Evolutionary conservation across 2,888 invertebrate genomes (phyloP), one percentile per base, ranked within the genome.

Genomic region (Chloroclysta siterata): DNA sequence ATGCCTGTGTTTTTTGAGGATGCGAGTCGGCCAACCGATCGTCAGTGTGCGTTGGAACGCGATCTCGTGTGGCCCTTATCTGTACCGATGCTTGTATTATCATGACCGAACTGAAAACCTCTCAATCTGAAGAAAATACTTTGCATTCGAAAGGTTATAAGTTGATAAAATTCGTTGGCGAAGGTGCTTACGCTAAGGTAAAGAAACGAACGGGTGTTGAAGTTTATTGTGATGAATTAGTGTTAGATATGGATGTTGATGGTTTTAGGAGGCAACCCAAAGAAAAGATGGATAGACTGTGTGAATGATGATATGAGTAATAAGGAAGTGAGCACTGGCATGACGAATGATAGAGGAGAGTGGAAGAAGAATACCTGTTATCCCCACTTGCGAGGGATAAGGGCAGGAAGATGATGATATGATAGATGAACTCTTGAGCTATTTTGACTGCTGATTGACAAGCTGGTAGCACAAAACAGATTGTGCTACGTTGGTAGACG

Each of bases 131-230:
- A 84, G 91, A 92, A 82, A 85, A 87, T 75, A 92, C 92, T 67
- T 86, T 93, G 68, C 76, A 84, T 73, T 73, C 86, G 33, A 93
- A 92, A 81, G 96, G 96, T 63, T 96, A 96, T 79, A 94, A 93
- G 76, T 82, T 96, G 60, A 61, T 94, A 10, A 94, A 94, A 83
- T 94, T 94, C 80, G 80, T 97, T 60, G 97, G 96, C 7, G 96
- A 96, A 90, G 97, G 97, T 60, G 95, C 96, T 14, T 97, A 96
- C 76, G 96, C 96, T n/a, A 96, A 96, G 93, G 97, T 96, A 66
- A 57, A 51, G 41, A 42, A 44, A 59, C 63, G 47, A 61, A 15
- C 29, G 13, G 13, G 41, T n/a, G 6, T 42, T n/a, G 22, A 22
- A 22, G 22, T 3, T 22, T 22, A 2, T 22, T 22, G 22, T 22